Base-by-base conservation (phyloP, 1,140 invertebrate genomes). In the Caenorhabditis brenneri region DNA sequence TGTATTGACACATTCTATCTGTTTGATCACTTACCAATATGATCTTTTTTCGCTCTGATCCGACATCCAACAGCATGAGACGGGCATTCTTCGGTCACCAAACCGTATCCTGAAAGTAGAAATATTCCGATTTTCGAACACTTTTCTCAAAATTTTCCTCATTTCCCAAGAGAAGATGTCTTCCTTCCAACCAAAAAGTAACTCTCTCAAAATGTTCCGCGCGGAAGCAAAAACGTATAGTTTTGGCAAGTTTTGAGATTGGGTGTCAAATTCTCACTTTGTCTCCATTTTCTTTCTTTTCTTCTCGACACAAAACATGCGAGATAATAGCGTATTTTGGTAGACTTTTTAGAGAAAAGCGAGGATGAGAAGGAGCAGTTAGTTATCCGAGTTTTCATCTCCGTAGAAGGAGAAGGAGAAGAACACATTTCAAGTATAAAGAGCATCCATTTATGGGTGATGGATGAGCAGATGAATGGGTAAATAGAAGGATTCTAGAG, bases 1-100 rank as follows among this genome's bases (percentile, higher is more conserved):
- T n/a, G n/a, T n/a, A n/a, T n/a, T n/a, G n/a, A n/a, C n/a, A n/a
- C n/a, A n/a, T n/a, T n/a, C n/a, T n/a, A n/a, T n/a, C n/a, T n/a
- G n/a, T n/a, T n/a, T n/a, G n/a, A n/a, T n/a, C n/a, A 48, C 79
- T 19, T 24, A 80, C 79, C 82, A 10, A 83, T 80, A 42, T 69
- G 65, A 48, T 83, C 82, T 15, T 69, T 83, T 29, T 74, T 83
- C 10, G 65, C 82, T 49, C 82, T n/a, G 27, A 83, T 83, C n/a
- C 82, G 46, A n/a, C 82, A 83, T 39, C 82, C 82, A 6, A 83
- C 82, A 7, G 82, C 69, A 19, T 65, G 65, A 19, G 65, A 10
- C 15, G 82, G 82, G 31, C 82, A 83, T 27, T 79, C 39, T n/a
- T 83, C 82, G 15, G 82, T 74, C 31, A 79, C 69, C 15, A 83